Evolutionary conservation across 2,888 invertebrate species (phyloP).

Genomic region (Pammene fasciana): DNA sequence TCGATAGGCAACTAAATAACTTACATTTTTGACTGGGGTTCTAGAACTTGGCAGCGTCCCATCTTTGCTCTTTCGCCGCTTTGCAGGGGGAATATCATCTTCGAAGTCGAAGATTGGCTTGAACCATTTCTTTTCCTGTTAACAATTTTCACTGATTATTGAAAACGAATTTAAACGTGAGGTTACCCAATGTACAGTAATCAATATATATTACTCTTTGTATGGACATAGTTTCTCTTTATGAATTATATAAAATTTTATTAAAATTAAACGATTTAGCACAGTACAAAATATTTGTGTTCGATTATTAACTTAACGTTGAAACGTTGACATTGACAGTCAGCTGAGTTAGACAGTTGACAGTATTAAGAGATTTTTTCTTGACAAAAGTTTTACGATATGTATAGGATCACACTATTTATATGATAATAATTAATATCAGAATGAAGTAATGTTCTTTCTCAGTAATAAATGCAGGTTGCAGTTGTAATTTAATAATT

Average conservation of each 20-base stretch:
- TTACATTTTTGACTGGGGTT: slow-evolving; percentile 43
- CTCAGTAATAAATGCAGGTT: no score
- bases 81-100: slow-evolving; percentile 56
- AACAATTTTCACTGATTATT: slow-evolving; percentile 16
- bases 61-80: slow-evolving; percentile 48
- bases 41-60: slow-evolving; percentile 25
- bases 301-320: slow-evolving; percentile 1
- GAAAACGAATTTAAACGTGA: not conserved
- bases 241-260: not conserved
- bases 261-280: not conserved
- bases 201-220: slow-evolving; percentile 12
- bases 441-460: no score
- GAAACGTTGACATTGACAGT: slow-evolving; percentile 10
- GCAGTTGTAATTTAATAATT: no score
- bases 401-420: no score
- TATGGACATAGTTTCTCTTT: slow-evolving; percentile 9
- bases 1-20: not conserved
- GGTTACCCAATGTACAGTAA: not conserved
- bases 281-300: not conserved
- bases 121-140: slow-evolving; percentile 71
- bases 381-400: no score
- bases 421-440: no score
- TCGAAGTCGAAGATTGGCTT: slow-evolving; percentile 72
- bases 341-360: not conserved
- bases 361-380: no score